phyloP scores from a whole-genome alignment of 2,797 vertebrate genomes.

The Argya squamiceps region DNA sequence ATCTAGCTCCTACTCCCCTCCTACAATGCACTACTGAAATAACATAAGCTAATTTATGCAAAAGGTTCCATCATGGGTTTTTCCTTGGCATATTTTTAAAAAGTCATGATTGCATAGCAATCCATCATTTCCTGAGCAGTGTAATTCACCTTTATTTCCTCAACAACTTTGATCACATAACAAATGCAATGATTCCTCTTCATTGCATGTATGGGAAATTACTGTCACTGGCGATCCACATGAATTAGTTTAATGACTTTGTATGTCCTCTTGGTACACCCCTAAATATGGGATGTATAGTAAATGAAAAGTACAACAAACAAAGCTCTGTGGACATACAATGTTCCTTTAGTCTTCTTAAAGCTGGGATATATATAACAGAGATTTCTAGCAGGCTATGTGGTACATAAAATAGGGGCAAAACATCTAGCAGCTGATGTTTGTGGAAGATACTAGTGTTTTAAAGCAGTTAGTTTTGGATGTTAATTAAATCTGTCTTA shows the following conservation, averaged over 20 bases:
- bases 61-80: slow-evolving; percentile 43
- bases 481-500: slow-evolving; percentile 6
- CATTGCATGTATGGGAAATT: slow-evolving; percentile 11
- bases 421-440: not conserved
- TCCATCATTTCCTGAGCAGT: slow-evolving; percentile 29
- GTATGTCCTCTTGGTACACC: not conserved
- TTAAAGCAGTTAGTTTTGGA: not conserved
- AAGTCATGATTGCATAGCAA: slow-evolving; percentile 32
- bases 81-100: slow-evolving; percentile 42
- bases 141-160: slow-evolving; percentile 49
- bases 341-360: not conserved
- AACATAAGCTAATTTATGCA: slow-evolving; percentile 21
- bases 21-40: not conserved
- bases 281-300: not conserved
- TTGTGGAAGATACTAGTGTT: not conserved
- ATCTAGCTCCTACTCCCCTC: not conserved
- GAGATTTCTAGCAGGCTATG: not conserved
- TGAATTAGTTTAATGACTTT: slow-evolving; percentile 17
- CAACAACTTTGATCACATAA: slow-evolving; percentile 25
- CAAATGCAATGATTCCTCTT: slow-evolving; percentile 20
- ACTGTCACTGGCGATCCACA: not conserved
- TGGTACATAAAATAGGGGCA: not conserved
- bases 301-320: not conserved
- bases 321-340: not conserved
- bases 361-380: not conserved